phyloP scores from a whole-genome alignment of 2,888 invertebrate genomes.

The Acleris holmiana region DNA sequence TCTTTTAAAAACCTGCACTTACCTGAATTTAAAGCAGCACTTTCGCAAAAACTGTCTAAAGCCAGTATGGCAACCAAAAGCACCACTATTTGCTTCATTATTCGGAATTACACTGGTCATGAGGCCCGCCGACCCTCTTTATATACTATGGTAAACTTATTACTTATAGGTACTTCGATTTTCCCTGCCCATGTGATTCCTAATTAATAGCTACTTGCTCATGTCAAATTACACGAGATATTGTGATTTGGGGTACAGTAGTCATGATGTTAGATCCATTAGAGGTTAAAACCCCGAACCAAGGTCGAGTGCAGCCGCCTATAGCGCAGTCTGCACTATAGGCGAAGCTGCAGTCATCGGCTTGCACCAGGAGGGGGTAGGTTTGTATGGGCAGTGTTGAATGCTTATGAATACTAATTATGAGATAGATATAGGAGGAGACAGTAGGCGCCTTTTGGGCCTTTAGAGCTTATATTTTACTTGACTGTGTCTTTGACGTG shows the following conservation, averaged over 20 bases:
- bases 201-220: slow-evolving; percentile 6
- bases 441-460: no score
- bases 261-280: not conserved
- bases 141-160: slow-evolving; percentile 6
- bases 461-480: no score
- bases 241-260: slow-evolving; percentile 20
- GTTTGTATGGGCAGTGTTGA: no score
- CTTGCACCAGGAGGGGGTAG: no score
- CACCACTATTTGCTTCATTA: slow-evolving; percentile 21
- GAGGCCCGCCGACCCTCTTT: slow-evolving; percentile 6
- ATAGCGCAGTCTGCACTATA: no score
- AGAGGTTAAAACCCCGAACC: not conserved
- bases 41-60: slow-evolving; percentile 20
- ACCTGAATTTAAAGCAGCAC: slow-evolving; percentile 25
- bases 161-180: not conserved
- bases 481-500: no score
- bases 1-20: not conserved
- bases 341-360: no score
- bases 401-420: no score
- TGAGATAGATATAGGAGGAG: no score
- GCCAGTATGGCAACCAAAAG: slow-evolving; percentile 12
- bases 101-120: slow-evolving; percentile 11
- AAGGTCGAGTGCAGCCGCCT: no score
- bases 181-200: slow-evolving; percentile 2
- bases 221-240: not conserved